A percentile compares a stretch with the other conserved stretches of the same genome.
Conservation (phyloP, 2,113 vertebrate genomes). For the Callipepla squamata region DNA sequence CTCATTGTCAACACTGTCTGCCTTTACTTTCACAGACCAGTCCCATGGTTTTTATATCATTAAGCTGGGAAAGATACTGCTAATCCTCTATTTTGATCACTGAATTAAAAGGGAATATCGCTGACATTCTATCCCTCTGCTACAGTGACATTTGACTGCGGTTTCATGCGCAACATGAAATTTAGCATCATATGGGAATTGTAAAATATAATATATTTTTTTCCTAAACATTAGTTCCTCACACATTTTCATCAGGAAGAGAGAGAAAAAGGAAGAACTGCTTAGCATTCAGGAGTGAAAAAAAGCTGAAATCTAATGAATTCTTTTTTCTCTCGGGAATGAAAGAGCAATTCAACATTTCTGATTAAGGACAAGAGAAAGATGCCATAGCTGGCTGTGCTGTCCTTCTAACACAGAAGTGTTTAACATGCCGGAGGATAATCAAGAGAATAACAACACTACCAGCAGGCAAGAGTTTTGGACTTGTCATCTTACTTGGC, state of each 20-base stretch:
- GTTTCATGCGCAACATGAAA: background rate
- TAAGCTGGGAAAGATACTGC: background rate
- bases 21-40: background rate
- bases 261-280: background rate
- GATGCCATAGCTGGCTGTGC: background rate
- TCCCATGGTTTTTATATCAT: background rate
- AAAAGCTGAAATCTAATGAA: constrained; percentile 39
- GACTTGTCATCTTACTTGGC: constrained; percentile 39
- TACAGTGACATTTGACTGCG: background rate
- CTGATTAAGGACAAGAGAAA: constrained; percentile 55
- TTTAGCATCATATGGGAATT: background rate
- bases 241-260: constrained; percentile 13
- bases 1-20: background rate
- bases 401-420: constrained; percentile 28
- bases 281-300: constrained; percentile 24
- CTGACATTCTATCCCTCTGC: background rate
- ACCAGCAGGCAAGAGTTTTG: constrained; percentile 43
- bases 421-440: background rate
- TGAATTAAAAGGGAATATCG: background rate
- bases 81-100: constrained; percentile 34
- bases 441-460: constrained; percentile 52
- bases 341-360: background rate
- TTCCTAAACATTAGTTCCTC: constrained; percentile 41
- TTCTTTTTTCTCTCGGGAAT: background rate
- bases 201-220: background rate